Base-by-base conservation (phyloP, 2,113 vertebrate genomes). In the Strix uralensis region DNA sequence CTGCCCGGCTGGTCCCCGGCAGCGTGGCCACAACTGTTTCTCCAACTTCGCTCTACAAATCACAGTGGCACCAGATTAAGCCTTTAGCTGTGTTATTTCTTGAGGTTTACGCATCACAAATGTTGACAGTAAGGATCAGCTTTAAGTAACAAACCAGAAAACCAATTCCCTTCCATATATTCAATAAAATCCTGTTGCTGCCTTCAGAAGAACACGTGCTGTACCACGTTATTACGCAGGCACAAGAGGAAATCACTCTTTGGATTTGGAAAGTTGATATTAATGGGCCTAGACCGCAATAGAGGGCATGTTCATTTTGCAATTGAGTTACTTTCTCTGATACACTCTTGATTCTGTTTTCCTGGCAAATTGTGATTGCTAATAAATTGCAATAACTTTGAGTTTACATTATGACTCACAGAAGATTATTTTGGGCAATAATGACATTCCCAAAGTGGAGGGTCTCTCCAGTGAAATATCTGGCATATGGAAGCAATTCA, bases 401-500 rank as follows among this genome's bases (percentile, higher is more conserved):
- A 97, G 97, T 97, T 98, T 98, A 97, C 85, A 66, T 96, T 96
- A 96, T 29, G 88, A 85, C 81, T 98, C 59, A 77, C 79, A 90
- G 89, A 90, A 97, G 97, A 98, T 98, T 98, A 98, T 55, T 82
- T 62, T 82, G 94, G 95, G 97, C 96, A 97, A 92, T 95, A 98
- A 97, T 92, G 97, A 88, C 96, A 95, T 97, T 97, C 86, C 89
- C 91, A 82, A 98, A 95, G 92, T 36, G 70, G 94, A 96, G 61
- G 86, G 88, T 94, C 90, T 96, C 96, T 90, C 97, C 97, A 95
- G 92, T 94, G 92, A 94, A 98, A 90, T 87, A 96, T 90, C 89
- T 65, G 66, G 88, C 98, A 98, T 97, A 91, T 98, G 98, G 98
- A 98, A 98, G 70, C 69, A 97, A 98, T 98, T 97, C 90, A 51